phyloP scores from a whole-genome alignment of 2,113 vertebrate genomes.

The Alligator mississippiensis region DNA sequence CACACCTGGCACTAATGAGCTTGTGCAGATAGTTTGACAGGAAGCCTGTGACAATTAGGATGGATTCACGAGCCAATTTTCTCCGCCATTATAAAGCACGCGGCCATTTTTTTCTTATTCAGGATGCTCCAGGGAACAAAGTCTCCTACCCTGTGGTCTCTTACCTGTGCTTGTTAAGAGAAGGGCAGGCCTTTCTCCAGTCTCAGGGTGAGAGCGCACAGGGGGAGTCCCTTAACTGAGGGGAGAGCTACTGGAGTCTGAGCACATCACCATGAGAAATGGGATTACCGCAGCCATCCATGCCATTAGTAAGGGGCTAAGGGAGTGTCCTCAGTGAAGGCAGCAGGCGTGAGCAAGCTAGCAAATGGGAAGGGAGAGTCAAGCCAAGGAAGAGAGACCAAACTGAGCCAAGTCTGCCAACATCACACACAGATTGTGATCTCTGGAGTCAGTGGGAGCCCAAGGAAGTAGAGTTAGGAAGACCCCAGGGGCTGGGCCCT shows the following conservation, averaged over 20 bases:
- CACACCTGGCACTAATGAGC: background rate
- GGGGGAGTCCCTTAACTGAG: accelerated
- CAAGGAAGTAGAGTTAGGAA: background rate
- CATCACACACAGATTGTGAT: background rate
- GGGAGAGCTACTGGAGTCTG: background rate
- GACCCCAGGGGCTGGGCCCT: background rate
- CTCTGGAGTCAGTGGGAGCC: background rate
- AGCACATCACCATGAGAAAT: background rate
- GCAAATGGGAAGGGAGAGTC: background rate
- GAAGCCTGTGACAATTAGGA: background rate
- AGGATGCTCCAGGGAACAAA: background rate
- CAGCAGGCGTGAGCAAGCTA: background rate
- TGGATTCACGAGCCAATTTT: background rate
- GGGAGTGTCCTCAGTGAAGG: background rate
- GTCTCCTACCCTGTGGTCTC: background rate
- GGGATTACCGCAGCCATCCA: background rate
- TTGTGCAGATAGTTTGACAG: background rate
- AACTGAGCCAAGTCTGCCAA: background rate
- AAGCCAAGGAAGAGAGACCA: background rate
- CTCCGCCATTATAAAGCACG: background rate
- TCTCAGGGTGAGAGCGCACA: background rate
- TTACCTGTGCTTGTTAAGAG: background rate
- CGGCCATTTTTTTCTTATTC: background rate
- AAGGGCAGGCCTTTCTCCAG: background rate
- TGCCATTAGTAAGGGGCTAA: background rate